phyloP scores from a whole-genome alignment of 2,113 vertebrate species.

The Seriola dumerili region DNA sequence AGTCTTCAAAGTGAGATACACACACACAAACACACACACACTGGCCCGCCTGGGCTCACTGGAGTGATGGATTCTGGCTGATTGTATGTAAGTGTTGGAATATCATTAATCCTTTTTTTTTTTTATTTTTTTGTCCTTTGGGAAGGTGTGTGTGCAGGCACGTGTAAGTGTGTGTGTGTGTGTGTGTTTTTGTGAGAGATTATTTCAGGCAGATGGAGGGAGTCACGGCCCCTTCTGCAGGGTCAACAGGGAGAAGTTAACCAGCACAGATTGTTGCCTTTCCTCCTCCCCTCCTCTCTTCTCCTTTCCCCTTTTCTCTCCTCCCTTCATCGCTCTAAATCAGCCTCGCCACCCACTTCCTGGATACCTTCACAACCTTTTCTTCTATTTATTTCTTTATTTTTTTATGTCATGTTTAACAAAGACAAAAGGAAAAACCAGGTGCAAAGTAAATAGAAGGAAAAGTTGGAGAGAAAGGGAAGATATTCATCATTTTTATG shows the following conservation, averaged over 20 bases:
- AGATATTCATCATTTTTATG: background rate
- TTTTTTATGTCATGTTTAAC: constrained; percentile 6
- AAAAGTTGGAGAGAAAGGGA: background rate
- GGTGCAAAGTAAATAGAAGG: background rate
- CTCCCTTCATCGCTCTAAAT: constrained; percentile 41
- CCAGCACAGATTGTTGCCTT: constrained; percentile 71
- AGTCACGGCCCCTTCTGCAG: constrained; percentile 66
- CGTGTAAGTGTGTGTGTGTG: background rate
- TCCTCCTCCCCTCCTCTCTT: constrained; percentile 24
- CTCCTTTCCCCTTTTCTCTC: constrained; percentile 20
- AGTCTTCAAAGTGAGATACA: constrained; percentile 60
- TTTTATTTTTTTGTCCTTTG: constrained; percentile 53
- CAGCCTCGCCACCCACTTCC: constrained; percentile 35
- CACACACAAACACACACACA: constrained; percentile 41
- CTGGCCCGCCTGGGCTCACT: constrained; percentile 32
- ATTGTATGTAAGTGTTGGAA: constrained; percentile 70
- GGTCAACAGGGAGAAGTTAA: constrained; percentile 73
- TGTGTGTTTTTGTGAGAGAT: constrained; percentile 59
- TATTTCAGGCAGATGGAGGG: constrained; percentile 75
- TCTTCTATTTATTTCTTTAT: background rate
- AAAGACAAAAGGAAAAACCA: background rate
- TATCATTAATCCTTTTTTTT: constrained; percentile 70
- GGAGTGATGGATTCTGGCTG: constrained; percentile 68
- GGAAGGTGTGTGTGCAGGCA: constrained; percentile 46
- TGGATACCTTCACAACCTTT: constrained; percentile 25